Conservation (phyloP, 2,797 vertebrate genomes). For the Sebastes steindachneri region DNA sequence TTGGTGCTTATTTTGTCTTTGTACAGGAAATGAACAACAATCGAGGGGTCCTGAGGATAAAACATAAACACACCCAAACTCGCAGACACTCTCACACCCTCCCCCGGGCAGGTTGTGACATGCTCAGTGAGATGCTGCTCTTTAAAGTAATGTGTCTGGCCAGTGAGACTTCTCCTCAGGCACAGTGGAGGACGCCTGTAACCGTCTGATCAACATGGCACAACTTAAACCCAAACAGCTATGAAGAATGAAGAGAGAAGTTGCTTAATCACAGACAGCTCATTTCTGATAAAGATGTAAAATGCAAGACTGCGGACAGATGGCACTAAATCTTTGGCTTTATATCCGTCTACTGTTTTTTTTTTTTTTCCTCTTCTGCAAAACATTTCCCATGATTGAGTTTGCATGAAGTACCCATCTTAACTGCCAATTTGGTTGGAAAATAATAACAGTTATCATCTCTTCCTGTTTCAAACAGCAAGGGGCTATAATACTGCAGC, state of each 20-base stretch:
- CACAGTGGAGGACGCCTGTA: conserved; percentile 33
- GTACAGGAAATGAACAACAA: conserved; percentile 80
- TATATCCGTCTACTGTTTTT: conserved; percentile 6
- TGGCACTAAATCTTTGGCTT: conserved; percentile 26
- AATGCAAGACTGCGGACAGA: conserved; percentile 16
- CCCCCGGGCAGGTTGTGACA: conserved; percentile 66
- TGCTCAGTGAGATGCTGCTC: conserved; percentile 70
- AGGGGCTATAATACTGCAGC: background rate
- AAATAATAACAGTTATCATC: conserved; percentile 23
- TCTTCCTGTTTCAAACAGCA: background rate
- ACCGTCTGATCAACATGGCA: conserved; percentile 54
- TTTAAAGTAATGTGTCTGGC: conserved; percentile 68
- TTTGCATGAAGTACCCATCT: conserved; percentile 26
- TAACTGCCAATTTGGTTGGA: conserved; percentile 34
- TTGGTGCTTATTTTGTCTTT: conserved; percentile 77
- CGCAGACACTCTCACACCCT: conserved; percentile 39
- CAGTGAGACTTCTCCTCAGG: conserved; percentile 55
- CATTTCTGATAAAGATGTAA: conserved; percentile 38
- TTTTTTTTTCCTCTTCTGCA: background rate
- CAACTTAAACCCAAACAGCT: conserved; percentile 51
- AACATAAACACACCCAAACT: conserved; percentile 61
- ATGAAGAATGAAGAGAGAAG: conserved; percentile 22
- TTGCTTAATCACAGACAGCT: conserved; percentile 31
- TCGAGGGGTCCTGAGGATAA: conserved; percentile 74
- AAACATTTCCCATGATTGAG: conserved; percentile 23